Base-by-base conservation (phyloP, 1,140 invertebrate species). In the Lethrus apterus region DNA sequence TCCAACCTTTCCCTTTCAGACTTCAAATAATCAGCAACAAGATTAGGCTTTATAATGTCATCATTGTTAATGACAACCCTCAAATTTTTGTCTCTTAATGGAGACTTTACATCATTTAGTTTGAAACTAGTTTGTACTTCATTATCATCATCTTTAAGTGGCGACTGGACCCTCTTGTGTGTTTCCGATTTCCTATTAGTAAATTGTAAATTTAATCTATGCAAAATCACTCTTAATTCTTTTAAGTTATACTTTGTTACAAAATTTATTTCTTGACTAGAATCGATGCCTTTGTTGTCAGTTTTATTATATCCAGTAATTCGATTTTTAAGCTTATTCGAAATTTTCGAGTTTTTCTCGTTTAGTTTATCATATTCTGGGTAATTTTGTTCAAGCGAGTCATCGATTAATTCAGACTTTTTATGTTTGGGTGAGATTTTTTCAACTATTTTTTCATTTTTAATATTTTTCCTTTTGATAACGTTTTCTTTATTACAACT, bases 191-290 rank as follows among this genome's bases (percentile, higher is more conserved):
- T 36, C 34, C 23, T 36, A 19, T 20, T n/a, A 2, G 34, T 17
- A 21, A 36, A 36, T n/a, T 36, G 19, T n/a, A 36, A 36, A 20
- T 36, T 36, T 36, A 50, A 21, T 9, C 43, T 42, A 32, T 35
- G 35, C 9, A 50, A 15, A 13, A 50, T 40, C 18, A 50, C 24
- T 45, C 26, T 36, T 13, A 50, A 35, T 45, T 50, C 48, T 45
- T 50, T 50, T 23, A 20, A 23, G 5, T 45, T 46, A 41, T 20
- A 38, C 43, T 18, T 19, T 26, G 34, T 21, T 9, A n/a, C 23
- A 36, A 20, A 20, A 21, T 36, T 20, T 36, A 36, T 2, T 17
- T 8, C 4, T 36, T 36, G 34, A 36, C 34, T 36, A 36, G 34
- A 36, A 11, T 3, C 19, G 15, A 36, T 36, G 8, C 23, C 34